These are phyloP conservation scores for Toxonevra muliebris DNA, from an alignment of 2,888 invertebrate genomes.

Conservation along the genomic window DNA sequence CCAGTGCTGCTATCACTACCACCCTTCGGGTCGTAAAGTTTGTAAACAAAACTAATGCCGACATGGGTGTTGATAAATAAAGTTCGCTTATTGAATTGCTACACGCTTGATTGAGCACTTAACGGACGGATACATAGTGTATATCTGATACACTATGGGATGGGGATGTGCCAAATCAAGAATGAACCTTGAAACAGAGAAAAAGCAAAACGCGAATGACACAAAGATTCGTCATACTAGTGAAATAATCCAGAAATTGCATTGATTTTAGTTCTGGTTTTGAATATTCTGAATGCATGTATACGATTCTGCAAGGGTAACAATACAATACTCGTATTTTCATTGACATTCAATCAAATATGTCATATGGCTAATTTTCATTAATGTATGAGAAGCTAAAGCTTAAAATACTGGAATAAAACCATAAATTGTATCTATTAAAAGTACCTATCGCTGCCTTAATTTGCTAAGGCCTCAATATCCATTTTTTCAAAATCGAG, in stretches of 20 bases:
- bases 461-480: no score
- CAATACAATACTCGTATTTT: constrained; percentile 21
- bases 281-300: no score
- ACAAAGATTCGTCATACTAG: constrained; percentile 56
- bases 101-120: constrained; percentile 44
- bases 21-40: constrained; percentile 51
- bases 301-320: constrained; percentile 44
- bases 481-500: no score
- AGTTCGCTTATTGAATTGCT: constrained; percentile 41
- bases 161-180: constrained; percentile 1
- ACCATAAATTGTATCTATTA: background rate
- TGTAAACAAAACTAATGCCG: constrained; percentile 62
- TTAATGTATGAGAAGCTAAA: background rate
- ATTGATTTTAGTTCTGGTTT: constrained; percentile 53
- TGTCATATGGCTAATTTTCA: constrained; percentile 6
- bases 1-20: constrained; percentile 14
- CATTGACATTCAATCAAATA: no score
- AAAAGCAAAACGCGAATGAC: constrained; percentile 37
- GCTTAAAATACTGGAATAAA: background rate
- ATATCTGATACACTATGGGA: background rate
- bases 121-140: constrained; percentile 23
- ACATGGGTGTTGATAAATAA: constrained; percentile 55
- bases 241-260: constrained; percentile 42
- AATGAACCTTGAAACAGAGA: constrained; percentile 35
- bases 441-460: background rate